Conservation (phyloP, 2,113 vertebrate genomes). For the Gorsachius goisagi region DNA sequence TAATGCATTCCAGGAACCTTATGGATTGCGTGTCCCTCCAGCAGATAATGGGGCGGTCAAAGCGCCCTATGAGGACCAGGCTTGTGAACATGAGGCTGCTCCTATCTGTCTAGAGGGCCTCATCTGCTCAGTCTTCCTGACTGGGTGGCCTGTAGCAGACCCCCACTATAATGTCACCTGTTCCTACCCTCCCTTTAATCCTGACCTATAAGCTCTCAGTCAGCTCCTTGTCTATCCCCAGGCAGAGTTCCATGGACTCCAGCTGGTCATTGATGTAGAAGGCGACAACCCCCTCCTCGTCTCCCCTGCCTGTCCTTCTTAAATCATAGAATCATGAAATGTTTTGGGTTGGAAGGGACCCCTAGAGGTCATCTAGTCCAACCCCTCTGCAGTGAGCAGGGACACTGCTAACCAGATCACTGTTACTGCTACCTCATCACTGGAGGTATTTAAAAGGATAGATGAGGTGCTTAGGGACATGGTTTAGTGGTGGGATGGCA, state of each 20-base stretch:
- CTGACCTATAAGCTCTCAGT: not conserved
- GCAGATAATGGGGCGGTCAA: not conserved
- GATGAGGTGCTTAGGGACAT: too few relatives aligned
- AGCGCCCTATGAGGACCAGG: not conserved
- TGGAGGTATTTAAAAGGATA: too few relatives aligned
- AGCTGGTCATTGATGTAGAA: not conserved
- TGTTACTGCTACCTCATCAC: too few relatives aligned
- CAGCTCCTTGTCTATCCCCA: not conserved
- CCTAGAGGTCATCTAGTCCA: too few relatives aligned
- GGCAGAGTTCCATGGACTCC: not conserved
- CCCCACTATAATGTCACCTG: not conserved
- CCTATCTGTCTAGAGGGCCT: not conserved
- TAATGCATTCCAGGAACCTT: not conserved
- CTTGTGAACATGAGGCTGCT: not conserved
- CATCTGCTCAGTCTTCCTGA: not conserved
- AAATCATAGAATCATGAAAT: not conserved
- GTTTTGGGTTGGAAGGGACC: too few relatives aligned
- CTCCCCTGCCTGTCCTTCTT: not conserved
- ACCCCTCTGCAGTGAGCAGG: too few relatives aligned
- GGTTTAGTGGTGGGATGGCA: too few relatives aligned
- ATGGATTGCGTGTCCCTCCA: not conserved
- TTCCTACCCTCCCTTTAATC: not conserved
- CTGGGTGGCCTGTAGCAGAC: not conserved
- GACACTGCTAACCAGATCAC: too few relatives aligned
- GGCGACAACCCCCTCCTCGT: not conserved